Evolutionary conservation across 2,888 invertebrate species (phyloP).

Genomic region (Leptinotarsa haldemani): DNA sequence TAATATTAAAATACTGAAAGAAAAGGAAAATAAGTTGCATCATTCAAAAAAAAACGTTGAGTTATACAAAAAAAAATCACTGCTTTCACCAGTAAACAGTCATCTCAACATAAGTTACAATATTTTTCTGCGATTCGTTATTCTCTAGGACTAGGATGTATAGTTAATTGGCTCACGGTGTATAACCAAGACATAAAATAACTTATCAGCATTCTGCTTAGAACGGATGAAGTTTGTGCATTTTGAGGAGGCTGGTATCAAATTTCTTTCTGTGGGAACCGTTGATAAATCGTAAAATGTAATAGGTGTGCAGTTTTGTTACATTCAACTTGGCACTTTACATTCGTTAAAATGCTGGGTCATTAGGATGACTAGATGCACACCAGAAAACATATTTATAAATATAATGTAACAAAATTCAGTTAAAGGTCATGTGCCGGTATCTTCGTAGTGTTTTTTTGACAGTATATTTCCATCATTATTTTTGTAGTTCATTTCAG

Average conservation of each 20-base stretch:
- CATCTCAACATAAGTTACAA: too few species aligned
- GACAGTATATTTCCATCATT: too few species aligned
- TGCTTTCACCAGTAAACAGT: too few species aligned
- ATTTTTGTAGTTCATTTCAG: too few species aligned
- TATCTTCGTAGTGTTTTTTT: too few species aligned
- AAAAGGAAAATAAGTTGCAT: too few species aligned
- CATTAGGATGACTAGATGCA: neutral
- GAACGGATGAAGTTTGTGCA: conserved; percentile 22
- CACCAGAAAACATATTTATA: neutral
- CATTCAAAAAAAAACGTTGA: too few species aligned
- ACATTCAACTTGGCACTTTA: conserved; percentile 6
- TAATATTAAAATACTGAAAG: too few species aligned
- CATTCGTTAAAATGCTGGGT: neutral
- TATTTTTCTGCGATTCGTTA: too few species aligned
- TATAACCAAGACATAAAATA: neutral
- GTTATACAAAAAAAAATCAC: too few species aligned
- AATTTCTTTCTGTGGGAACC: conserved; percentile 19
- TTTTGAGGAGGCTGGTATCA: conserved; percentile 6
- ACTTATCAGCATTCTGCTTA: conserved; percentile 17
- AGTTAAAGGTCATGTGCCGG: too few species aligned
- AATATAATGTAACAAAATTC: too few species aligned
- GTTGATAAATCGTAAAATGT: neutral
- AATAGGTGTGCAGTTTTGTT: neutral
- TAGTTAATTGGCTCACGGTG: neutral
- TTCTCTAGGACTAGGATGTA: neutral